Conservation (phyloP, 1,140 invertebrate species). For the Leucophenga varia region DNA sequence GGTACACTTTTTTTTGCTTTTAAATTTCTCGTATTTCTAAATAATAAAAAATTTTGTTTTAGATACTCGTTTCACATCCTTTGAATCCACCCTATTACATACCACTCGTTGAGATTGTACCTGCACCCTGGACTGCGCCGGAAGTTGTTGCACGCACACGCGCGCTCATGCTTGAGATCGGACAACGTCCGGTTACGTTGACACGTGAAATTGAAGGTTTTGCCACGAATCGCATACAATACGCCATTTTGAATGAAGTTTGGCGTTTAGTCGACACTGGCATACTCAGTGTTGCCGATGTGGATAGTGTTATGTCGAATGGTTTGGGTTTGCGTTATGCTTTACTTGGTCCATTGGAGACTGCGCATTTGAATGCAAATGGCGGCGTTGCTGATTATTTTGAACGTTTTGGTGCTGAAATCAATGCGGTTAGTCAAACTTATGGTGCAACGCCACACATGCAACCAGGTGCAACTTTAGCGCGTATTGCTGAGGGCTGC, state of each 20-base stretch:
- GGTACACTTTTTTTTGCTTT: neutral
- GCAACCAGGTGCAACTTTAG: constrained; percentile 64
- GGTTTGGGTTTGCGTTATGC: constrained; percentile 93
- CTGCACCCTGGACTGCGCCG: constrained; percentile 81
- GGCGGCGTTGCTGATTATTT: constrained; percentile 71
- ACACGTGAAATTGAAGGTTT: constrained; percentile 88
- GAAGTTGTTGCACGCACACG: constrained; percentile 60
- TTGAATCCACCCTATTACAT: constrained; percentile 96
- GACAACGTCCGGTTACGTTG: constrained; percentile 84
- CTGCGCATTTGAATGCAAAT: constrained; percentile 91
- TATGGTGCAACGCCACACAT: constrained; percentile 74
- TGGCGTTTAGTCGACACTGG: constrained; percentile 83
- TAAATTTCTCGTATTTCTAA: neutral
- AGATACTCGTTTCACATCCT: constrained; percentile 74
- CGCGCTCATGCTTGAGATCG: constrained; percentile 82
- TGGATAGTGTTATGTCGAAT: constrained; percentile 90
- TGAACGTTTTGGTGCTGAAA: constrained; percentile 72
- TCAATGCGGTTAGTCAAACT: constrained; percentile 73
- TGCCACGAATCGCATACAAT: constrained; percentile 92
- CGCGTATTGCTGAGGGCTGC: constrained; percentile 68
- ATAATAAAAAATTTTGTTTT: neutral
- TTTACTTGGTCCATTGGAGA: constrained; percentile 90
- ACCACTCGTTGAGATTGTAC: constrained; percentile 90
- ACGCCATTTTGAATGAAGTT: constrained; percentile 90
- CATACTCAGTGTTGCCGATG: constrained; percentile 82